phyloP scores from a whole-genome alignment of 1,140 invertebrate species.

The Ooceraea biroi region DNA sequence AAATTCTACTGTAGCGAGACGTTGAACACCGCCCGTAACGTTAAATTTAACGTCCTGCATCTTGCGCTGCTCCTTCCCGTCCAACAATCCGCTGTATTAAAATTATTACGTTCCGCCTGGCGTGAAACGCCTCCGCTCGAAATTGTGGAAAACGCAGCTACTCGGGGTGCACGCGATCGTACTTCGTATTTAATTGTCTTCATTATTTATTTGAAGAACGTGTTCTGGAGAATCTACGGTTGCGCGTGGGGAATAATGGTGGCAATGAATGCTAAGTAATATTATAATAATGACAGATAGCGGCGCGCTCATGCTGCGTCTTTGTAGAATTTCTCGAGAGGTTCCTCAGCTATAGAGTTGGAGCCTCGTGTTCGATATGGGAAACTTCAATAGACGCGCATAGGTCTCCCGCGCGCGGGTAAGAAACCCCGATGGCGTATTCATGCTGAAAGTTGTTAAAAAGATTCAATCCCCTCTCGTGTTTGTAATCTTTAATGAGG shows the following conservation, averaged over 20 bases:
- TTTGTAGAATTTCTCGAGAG: neutral
- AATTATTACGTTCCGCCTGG: too few species aligned
- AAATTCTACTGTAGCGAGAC: neutral
- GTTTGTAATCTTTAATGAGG: neutral
- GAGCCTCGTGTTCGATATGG: conserved; percentile 12
- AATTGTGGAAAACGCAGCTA: neutral
- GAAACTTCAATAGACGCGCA: conserved; percentile 44
- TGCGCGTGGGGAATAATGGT: too few species aligned
- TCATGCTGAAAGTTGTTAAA: conserved; percentile 13
- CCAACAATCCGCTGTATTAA: too few species aligned
- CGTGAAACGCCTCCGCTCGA: too few species aligned
- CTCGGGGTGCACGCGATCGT: neutral
- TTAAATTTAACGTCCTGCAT: too few species aligned
- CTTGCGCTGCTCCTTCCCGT: too few species aligned
- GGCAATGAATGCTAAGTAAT: neutral
- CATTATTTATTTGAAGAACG: conserved; percentile 1
- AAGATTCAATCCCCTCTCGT: neutral
- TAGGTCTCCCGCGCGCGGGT: neutral
- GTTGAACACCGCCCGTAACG: neutral
- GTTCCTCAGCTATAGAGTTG: neutral
- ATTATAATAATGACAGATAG: neutral
- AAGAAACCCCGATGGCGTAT: neutral
- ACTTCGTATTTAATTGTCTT: neutral
- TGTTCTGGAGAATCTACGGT: conserved; percentile 6
- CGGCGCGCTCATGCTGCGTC: neutral